Percentiles rank a stretch among this genome's conserved stretches.
These are phyloP conservation scores for Orestias chungarensis DNA, from an alignment of 2,797 vertebrate species.

Conservation along the genomic window DNA sequence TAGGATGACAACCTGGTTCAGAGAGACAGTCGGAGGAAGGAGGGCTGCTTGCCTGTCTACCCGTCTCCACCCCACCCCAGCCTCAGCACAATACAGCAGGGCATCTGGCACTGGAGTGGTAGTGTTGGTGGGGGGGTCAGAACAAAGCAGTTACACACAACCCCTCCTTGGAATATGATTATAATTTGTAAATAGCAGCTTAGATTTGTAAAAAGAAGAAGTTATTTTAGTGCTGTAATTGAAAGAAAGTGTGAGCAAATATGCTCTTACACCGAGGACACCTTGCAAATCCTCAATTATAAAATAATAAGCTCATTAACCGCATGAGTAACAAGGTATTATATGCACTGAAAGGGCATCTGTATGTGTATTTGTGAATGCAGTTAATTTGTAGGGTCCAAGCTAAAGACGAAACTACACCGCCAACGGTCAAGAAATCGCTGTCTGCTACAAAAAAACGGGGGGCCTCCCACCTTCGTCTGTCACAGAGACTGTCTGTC, in stretches of 20 bases:
- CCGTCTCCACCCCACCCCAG: constrained; percentile 27
- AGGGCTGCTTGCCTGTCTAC: constrained; percentile 55
- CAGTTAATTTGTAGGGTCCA: constrained; percentile 66
- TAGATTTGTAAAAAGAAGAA: constrained; percentile 42
- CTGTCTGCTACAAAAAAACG: constrained; percentile 56
- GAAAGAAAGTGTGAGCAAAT: neutral
- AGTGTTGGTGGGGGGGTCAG: constrained; percentile 42
- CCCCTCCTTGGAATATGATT: constrained; percentile 74
- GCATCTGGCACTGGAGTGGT: constrained; percentile 73
- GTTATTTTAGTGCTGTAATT: neutral
- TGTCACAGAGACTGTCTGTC: constrained; percentile 67
- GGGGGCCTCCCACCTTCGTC: constrained; percentile 34
- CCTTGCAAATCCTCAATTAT: neutral
- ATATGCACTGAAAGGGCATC: neutral
- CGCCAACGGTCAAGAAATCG: constrained; percentile 76
- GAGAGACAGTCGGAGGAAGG: constrained; percentile 42
- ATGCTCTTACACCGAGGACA: neutral
- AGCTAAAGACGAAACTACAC: constrained; percentile 71
- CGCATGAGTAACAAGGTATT: neutral
- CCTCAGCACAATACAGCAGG: constrained; percentile 74
- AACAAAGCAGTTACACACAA: constrained; percentile 71
- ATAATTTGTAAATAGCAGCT: constrained; percentile 66
- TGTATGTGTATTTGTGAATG: constrained; percentile 14
- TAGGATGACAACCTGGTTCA: constrained; percentile 71
- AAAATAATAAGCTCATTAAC: neutral